A percentile compares a stretch with the other conserved stretches of the same genome.
phyloP scores from a whole-genome alignment of 2,888 invertebrate species.

The Ptychoptera albimana region DNA sequence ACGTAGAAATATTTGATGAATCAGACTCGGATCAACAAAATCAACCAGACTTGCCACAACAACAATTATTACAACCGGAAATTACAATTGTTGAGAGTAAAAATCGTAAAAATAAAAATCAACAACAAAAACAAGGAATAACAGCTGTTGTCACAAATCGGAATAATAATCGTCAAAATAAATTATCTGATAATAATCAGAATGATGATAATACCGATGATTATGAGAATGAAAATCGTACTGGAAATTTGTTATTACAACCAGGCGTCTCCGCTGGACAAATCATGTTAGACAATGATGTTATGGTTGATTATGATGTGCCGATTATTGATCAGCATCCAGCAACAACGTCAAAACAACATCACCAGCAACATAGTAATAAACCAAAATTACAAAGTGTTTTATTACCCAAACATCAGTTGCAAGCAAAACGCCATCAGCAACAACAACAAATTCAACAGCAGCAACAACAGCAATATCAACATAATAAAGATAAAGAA shows the following conservation, averaged over 20 bases:
- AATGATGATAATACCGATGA: no score
- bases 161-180: no score
- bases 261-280: constrained; percentile 10
- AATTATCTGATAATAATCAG: no score
- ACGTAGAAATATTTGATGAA: neutral
- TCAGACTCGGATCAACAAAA: neutral
- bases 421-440: neutral
- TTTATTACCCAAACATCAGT: neutral
- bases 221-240: no score
- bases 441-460: neutral
- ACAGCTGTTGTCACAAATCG: neutral
- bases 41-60: neutral
- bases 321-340: constrained; percentile 15
- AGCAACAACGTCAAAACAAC: constrained; percentile 9
- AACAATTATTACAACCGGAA: neutral
- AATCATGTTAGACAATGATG: constrained; percentile 19
- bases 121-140: no score
- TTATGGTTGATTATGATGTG: constrained; percentile 25
- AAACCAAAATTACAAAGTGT: neutral
- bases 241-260: no score
- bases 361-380: constrained; percentile 14
- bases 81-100: no score
- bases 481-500: constrained; percentile 4
- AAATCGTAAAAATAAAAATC: no score
- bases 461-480: neutral